Percentiles rank a stretch among this genome's conserved stretches.
phyloP scores from a whole-genome alignment of 2,113 vertebrate genomes.

The Onychostruthus taczanowskii region DNA sequence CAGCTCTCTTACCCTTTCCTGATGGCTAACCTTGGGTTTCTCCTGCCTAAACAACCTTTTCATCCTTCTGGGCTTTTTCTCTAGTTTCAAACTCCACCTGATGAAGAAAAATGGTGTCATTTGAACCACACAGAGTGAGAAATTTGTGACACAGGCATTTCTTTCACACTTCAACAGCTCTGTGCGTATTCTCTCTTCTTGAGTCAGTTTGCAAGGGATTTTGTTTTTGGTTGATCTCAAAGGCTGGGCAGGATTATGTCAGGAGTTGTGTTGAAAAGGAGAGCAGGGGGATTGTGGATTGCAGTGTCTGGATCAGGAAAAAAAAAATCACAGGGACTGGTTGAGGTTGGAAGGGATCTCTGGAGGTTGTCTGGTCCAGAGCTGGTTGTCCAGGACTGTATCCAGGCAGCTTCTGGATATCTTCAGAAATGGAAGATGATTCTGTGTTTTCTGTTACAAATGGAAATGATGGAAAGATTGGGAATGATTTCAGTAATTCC shows the following conservation, averaged over 20 bases:
- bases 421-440: not conserved
- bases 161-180: not conserved
- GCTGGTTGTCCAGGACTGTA: not conserved
- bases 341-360: not conserved
- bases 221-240: not conserved
- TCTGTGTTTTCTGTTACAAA: not conserved
- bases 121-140: not conserved
- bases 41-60: not conserved
- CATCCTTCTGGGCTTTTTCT: not conserved
- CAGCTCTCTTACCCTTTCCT: not conserved
- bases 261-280: not conserved
- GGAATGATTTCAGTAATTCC: not conserved
- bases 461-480: not conserved
- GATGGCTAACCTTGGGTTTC: not conserved
- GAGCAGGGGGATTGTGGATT: not conserved
- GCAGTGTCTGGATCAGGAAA: not conserved
- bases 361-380: not conserved
- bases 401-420: not conserved
- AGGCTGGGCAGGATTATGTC: not conserved
- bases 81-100: not conserved
- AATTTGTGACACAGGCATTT: not conserved
- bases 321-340: not conserved
- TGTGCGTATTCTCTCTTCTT: not conserved
- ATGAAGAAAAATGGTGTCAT: not conserved
- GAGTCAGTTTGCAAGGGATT: not conserved